Percentiles rank a stretch among this genome's conserved stretches.
These are phyloP conservation scores for Latrodectus elegans DNA, from an alignment of 2,888 invertebrate genomes.

Conservation along the genomic window DNA sequence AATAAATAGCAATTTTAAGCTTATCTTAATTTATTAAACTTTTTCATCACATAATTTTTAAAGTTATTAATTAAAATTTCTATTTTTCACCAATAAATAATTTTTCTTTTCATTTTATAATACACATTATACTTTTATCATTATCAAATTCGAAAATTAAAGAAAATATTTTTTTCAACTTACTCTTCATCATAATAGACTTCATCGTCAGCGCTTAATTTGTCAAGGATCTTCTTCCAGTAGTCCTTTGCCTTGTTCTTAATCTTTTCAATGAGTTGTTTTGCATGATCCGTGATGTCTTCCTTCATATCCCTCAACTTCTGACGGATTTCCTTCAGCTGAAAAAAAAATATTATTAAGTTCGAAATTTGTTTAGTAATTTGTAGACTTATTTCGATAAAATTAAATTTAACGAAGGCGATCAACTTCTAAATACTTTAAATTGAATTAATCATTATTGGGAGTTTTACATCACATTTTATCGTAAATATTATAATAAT, in stretches of 20 bases:
- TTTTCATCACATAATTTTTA: no score
- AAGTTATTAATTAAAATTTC: no score
- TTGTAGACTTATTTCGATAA: no score
- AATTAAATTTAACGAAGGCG: no score
- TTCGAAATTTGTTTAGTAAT: no score
- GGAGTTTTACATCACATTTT: no score
- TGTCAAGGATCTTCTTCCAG: neutral
- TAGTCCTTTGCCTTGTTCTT: neutral
- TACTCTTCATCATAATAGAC: neutral
- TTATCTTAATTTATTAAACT: no score
- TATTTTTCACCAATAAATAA: neutral
- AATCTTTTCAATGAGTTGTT: neutral
- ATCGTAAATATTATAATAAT: no score
- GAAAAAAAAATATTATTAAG: neutral
- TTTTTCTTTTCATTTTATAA: neutral
- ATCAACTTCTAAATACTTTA: no score
- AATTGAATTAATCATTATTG: no score
- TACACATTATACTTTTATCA: neutral
- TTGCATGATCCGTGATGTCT: constrained; percentile 6
- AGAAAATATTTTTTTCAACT: neutral
- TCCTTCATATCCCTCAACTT: constrained; percentile 9
- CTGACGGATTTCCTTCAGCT: neutral
- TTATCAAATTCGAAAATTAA: neutral
- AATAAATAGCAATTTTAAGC: no score
- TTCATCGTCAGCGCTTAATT: neutral